Percentiles rank a stretch among this genome's conserved stretches.
phyloP scores from a whole-genome alignment of 2,888 invertebrate genomes.

The Drosophila hamatofila region DNA sequence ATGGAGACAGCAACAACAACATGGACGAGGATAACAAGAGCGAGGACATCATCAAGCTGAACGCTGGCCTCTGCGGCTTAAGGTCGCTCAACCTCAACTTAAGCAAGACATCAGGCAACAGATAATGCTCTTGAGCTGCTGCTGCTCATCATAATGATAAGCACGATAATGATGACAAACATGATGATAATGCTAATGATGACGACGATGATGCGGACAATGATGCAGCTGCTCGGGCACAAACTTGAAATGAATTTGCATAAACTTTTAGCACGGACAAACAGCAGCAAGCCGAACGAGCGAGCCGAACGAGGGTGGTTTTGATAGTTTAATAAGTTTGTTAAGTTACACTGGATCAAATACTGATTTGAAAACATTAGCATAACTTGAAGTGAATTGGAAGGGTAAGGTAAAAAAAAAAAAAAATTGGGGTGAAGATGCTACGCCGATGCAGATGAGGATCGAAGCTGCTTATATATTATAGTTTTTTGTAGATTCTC shows the following conservation, averaged over 20 bases:
- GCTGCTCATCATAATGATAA: conserved; percentile 15
- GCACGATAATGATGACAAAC: conserved; percentile 18
- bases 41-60: conserved; percentile 32
- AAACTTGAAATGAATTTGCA: conserved; percentile 77
- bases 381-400: not conserved
- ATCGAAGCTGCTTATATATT: no score
- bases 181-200: conserved; percentile 33
- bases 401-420: not conserved
- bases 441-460: no score
- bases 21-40: conserved; percentile 14
- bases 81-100: conserved; percentile 56
- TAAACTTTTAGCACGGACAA: conserved; percentile 68
- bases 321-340: not conserved
- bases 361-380: not conserved
- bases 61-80: conserved; percentile 44
- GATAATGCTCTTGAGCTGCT: conserved; percentile 45
- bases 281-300: conserved; percentile 34
- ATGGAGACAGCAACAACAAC: conserved; percentile 8
- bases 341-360: not conserved
- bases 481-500: no score
- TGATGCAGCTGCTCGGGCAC: conserved; percentile 45
- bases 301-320: conserved; percentile 31
- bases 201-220: conserved; percentile 11
- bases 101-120: conserved; percentile 53
- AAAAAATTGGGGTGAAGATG: not conserved